Percentiles rank a stretch among this genome's conserved stretches.
Evolutionary conservation across 2,888 invertebrate species (phyloP).

Genomic region (Cryptus viduatorius): DNA sequence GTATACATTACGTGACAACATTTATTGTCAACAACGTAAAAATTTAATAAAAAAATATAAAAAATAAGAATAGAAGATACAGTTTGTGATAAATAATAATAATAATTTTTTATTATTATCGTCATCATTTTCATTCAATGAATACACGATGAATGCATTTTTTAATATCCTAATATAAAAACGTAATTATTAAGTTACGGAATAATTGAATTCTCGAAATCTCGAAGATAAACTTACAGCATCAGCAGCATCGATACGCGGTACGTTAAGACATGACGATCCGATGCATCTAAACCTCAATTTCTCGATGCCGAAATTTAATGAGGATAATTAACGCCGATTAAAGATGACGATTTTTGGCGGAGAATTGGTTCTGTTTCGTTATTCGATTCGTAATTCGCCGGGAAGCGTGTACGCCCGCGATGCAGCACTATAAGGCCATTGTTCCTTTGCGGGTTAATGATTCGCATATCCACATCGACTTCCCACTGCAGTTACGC

Average conservation of each 20-base stretch:
- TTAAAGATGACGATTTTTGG: neutral
- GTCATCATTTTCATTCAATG: no score
- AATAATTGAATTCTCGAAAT: neutral
- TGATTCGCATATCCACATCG: constrained; percentile 30
- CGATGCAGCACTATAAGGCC: constrained; percentile 39
- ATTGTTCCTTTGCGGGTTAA: constrained; percentile 23
- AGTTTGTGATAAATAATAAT: no score
- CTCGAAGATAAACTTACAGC: constrained; percentile 39
- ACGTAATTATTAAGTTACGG: neutral
- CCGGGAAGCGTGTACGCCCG: constrained; percentile 52
- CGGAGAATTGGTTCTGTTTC: neutral
- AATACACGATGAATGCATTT: no score
- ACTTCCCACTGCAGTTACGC: neutral
- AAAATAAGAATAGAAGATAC: neutral
- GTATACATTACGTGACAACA: neutral
- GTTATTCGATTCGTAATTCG: constrained; percentile 34
- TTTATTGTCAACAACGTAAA: neutral
- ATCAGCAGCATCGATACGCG: constrained; percentile 12
- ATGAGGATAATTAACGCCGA: neutral
- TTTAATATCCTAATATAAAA: neutral
- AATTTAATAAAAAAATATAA: neutral
- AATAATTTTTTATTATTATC: no score
- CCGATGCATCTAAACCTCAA: neutral
- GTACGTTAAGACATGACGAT: neutral
- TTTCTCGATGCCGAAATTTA: neutral